phyloP scores from a whole-genome alignment of 2,113 vertebrate genomes.

The Chamaea fasciata region DNA sequence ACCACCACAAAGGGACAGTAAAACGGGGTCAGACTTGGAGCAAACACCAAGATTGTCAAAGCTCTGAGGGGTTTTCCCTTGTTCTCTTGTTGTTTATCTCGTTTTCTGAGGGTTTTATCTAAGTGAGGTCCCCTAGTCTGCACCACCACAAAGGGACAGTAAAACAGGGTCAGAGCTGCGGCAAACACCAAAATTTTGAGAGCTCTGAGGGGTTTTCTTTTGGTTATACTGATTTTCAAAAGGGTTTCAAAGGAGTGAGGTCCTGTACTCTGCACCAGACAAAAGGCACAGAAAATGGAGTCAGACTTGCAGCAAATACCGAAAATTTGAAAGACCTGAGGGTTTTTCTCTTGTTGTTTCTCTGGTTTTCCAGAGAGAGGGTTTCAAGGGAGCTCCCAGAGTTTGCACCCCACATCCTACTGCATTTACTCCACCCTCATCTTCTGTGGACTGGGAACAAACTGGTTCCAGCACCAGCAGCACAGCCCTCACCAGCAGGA shows the following conservation, averaged over 20 bases:
- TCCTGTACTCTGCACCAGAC: neutral
- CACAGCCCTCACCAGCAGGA: slow-evolving; percentile 10
- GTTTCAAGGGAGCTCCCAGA: neutral
- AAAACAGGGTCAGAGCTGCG: rapidly evolving
- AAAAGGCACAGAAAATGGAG: neutral
- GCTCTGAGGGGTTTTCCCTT: neutral
- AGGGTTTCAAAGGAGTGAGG: rapidly evolving
- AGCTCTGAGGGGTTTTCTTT: neutral
- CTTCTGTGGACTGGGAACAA: neutral
- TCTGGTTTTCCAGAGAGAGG: neutral
- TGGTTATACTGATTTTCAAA: neutral
- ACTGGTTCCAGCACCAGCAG: neutral
- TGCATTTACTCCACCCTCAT: neutral
- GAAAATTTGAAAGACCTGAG: rapidly evolving
- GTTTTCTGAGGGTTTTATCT: neutral
- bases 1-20: neutral
- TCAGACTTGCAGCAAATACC: rapidly evolving
- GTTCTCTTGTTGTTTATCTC: neutral
- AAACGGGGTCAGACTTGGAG: neutral
- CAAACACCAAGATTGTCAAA: rapidly evolving
- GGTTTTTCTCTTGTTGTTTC: neutral
- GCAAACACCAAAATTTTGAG: too few relatives aligned
- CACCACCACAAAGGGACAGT: too few relatives aligned
- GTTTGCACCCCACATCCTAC: neutral
- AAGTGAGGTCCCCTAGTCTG: neutral